Evolutionary conservation across 2,797 vertebrate genomes (phyloP).

Genomic region (Discoglossus pictus): DNA sequence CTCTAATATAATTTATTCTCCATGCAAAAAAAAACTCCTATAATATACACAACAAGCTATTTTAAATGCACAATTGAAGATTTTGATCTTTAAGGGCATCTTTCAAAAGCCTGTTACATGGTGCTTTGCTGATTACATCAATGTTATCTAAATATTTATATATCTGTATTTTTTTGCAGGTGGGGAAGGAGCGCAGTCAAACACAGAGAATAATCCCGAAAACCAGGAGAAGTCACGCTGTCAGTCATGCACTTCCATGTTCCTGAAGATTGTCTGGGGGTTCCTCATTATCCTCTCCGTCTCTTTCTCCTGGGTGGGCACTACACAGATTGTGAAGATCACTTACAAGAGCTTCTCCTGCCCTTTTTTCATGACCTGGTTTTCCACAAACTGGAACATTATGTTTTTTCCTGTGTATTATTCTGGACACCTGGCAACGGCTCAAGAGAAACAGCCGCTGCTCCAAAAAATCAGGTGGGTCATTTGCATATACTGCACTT

Average conservation of each 20-base stretch:
- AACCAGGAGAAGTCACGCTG: constrained; percentile 78
- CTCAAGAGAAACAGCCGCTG: constrained; percentile 91
- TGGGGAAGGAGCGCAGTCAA: constrained; percentile 87
- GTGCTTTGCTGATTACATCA: too few species aligned
- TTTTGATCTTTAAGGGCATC: too few species aligned
- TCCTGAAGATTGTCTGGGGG: constrained; percentile 89
- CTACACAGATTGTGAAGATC: constrained; percentile 95
- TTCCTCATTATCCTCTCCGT: constrained; percentile 91
- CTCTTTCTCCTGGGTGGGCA: constrained; percentile 96
- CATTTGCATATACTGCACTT: too few species aligned
- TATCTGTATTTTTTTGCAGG: constrained; percentile 66
- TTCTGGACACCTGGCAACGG: constrained; percentile 86
- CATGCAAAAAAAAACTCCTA: too few species aligned
- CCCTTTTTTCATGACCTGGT: constrained; percentile 99
- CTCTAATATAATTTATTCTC: too few species aligned
- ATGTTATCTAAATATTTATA: too few species aligned
- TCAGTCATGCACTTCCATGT: constrained; percentile 77
- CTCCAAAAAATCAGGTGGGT: constrained; percentile 94
- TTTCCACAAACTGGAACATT: constrained; percentile 99
- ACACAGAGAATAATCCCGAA: constrained; percentile 81
- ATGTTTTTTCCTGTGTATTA: constrained; percentile 98
- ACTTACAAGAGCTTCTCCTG: constrained; percentile 98
- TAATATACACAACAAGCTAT: too few species aligned
- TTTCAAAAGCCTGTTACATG: too few species aligned
- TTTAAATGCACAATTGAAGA: too few species aligned